These are phyloP conservation scores for Ranitomeya variabilis DNA, from an alignment of 2,113 vertebrate species.

Conservation along the genomic window DNA sequence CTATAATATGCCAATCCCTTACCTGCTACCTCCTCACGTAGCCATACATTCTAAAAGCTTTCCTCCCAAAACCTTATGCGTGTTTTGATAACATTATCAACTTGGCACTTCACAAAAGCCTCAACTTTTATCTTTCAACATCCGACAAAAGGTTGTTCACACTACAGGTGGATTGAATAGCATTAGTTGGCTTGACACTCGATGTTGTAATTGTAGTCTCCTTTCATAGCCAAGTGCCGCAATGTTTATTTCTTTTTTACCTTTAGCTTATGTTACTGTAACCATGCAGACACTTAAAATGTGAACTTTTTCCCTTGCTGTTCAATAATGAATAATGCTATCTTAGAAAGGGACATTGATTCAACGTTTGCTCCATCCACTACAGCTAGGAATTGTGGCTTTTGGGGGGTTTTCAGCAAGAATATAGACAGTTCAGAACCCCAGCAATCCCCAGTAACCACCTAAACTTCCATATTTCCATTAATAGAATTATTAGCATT, in stretches of 20 bases:
- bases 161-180: slow-evolving; percentile 20
- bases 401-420: too few relatives aligned
- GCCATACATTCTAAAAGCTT: background rate
- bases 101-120: background rate
- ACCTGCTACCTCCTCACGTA: background rate
- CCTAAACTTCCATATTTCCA: too few relatives aligned
- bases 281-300: slow-evolving; percentile 26
- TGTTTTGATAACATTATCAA: background rate
- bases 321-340: too few relatives aligned
- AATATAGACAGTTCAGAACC: too few relatives aligned
- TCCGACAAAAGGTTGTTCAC: slow-evolving; percentile 8
- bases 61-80: background rate
- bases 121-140: slow-evolving; percentile 6
- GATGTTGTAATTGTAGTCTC: background rate
- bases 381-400: too few relatives aligned
- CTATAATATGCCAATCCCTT: background rate
- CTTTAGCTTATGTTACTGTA: slow-evolving; percentile 34
- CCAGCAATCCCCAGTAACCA: too few relatives aligned
- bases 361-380: too few relatives aligned
- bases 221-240: slow-evolving; percentile 17
- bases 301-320: too few relatives aligned
- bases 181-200: slow-evolving; percentile 19
- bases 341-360: too few relatives aligned
- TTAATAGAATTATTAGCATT: too few relatives aligned
- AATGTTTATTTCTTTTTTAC: slow-evolving; percentile 44